Base-by-base conservation (phyloP, 2,113 vertebrate species). In the Aptenodytes forsteri region DNA sequence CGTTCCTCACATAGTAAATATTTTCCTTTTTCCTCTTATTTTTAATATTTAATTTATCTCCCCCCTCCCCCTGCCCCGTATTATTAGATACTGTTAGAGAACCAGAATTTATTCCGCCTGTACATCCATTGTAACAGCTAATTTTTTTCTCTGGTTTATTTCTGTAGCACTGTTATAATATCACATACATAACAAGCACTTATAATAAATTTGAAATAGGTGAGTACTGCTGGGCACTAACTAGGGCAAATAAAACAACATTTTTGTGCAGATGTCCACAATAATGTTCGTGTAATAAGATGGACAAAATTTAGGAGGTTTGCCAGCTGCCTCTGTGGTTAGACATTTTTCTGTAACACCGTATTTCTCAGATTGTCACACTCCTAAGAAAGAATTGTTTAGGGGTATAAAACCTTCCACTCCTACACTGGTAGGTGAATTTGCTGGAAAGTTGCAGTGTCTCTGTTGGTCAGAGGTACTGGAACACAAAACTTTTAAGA, bases 61-160 rank as follows among this genome's bases (percentile, higher is more conserved):
- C 8, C 8, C 6, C 2, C 23, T 10, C 9, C 27, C 5, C 3
- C 42, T 42, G 42, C 42, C 5, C 16, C 1, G 1, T 36, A 25
- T 34, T 64, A 61, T 73, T 65, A 90, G 69, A 36, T 14, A 59
- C 2, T 32, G 13, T 38, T 66, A 72, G 23, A 56, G 19, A 81
- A 81, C 38, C 27, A 46, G n/a, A 91, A 88, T 50, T 79, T 70
- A 73, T 94, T 89, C 36, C 1, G 46, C 5, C 25, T 59, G 2
- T 46, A 26, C 12, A 25, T 54, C 72, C 11, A 13, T n/a, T 42
- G 25, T 58, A 71, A 46, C 12, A 54, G 14, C 2, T 17, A 3
- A 17, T 50, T 70, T 73, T 27, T 90, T 70, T 32, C 30, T 83
- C 67, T 69, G 11, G 1, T 47, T 89, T 82, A 40, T 75, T 84